phyloP scores from a whole-genome alignment of 1,140 invertebrate genomes.

The Notospermus geniculatus region DNA sequence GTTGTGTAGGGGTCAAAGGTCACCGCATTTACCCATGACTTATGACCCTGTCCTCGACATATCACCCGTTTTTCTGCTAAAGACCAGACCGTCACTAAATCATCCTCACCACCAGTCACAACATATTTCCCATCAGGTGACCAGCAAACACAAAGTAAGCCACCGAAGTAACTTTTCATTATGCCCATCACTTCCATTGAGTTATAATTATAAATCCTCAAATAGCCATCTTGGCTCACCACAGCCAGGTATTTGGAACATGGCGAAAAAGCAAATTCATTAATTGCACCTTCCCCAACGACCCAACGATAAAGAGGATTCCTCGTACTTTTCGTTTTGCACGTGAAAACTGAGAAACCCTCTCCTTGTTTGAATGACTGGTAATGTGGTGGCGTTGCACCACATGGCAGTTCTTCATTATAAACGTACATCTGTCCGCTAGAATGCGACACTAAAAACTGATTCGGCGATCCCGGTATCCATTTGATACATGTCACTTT shows the following conservation, averaged over 20 bases:
- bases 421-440: constrained; percentile 98
- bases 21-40: constrained; percentile 93
- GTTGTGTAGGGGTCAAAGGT: constrained; percentile 93
- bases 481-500: constrained; percentile 98
- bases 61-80: constrained; percentile 89
- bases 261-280: constrained; percentile 97
- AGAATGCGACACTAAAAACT: constrained; percentile 91
- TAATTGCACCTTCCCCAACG: constrained; percentile 78
- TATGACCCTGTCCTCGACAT: constrained; percentile 86
- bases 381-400: constrained; percentile 78
- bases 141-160: constrained; percentile 92
- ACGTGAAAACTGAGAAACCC: constrained; percentile 89
- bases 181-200: constrained; percentile 87
- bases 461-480: constrained; percentile 88
- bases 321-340: constrained; percentile 92
- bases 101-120: constrained; percentile 97
- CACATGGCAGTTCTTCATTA: constrained; percentile 91
- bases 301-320: constrained; percentile 81
- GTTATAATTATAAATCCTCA: constrained; percentile 95
- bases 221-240: constrained; percentile 88
- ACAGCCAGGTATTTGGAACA: constrained; percentile 81
- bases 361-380: constrained; percentile 94
- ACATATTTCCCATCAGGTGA: constrained; percentile 94
- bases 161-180: constrained; percentile 93
- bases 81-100: constrained; percentile 97